These are phyloP conservation scores for Molorchus minor DNA, from an alignment of 2,888 invertebrate genomes.

Conservation along the genomic window DNA sequence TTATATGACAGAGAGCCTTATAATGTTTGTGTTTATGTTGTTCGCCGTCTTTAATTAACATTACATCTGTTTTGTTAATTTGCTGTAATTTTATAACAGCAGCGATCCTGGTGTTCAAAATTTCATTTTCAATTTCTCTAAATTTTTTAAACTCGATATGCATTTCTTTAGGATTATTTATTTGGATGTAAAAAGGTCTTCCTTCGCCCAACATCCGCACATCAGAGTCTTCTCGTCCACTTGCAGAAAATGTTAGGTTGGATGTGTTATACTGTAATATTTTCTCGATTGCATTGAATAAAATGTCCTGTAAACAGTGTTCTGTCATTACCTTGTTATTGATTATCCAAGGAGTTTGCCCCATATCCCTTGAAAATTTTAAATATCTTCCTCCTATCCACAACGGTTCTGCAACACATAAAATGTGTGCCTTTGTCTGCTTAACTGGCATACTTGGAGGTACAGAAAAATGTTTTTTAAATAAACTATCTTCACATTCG, in stretches of 20 bases:
- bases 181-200: conserved; percentile 91
- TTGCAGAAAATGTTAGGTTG: conserved; percentile 78
- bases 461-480: conserved; percentile 64
- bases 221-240: conserved; percentile 97
- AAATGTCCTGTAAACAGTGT: conserved; percentile 91
- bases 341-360: conserved; percentile 95
- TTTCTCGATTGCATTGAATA: conserved; percentile 73
- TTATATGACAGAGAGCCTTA: conserved; percentile 74
- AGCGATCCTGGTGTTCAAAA: conserved; percentile 67
- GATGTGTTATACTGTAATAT: conserved; percentile 64
- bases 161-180: conserved; percentile 72
- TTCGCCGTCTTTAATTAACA: conserved; percentile 70
- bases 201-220: conserved; percentile 93
- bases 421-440: conserved; percentile 63
- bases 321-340: conserved; percentile 81
- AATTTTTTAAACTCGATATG: conserved; percentile 66
- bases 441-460: conserved; percentile 65
- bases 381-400: conserved; percentile 81
- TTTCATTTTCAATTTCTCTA: conserved; percentile 66
- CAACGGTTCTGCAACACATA: conserved; percentile 68
- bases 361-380: conserved; percentile 83
- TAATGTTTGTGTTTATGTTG: conserved; percentile 89
- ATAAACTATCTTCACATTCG: conserved; percentile 63
- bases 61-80: conserved; percentile 61
- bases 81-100: conserved; percentile 73